Conservation (phyloP, 2,113 vertebrate genomes). For the Rhineura floridana region DNA sequence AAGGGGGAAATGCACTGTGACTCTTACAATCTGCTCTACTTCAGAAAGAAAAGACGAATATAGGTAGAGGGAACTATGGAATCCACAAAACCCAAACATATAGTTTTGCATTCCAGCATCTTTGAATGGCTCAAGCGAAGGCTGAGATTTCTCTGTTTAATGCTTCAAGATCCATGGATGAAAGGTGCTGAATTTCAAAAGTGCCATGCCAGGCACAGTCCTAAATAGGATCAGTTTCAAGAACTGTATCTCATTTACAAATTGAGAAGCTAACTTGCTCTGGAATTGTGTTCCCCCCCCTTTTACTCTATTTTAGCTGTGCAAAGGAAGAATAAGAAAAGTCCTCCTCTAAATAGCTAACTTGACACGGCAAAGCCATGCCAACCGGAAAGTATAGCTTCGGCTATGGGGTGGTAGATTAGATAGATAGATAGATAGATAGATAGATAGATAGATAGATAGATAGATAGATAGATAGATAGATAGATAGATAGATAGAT, state of each 20-base stretch:
- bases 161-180: conserved; percentile 31
- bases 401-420: too few relatives aligned
- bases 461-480: too few relatives aligned
- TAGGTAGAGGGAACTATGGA: background rate
- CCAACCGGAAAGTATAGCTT: background rate
- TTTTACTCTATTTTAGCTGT: background rate
- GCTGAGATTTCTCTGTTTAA: conserved; percentile 8
- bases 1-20: background rate
- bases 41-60: background rate
- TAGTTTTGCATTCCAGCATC: background rate
- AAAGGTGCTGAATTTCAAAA: conserved; percentile 37
- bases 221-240: conserved; percentile 37
- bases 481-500: too few relatives aligned
- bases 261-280: conserved; percentile 21
- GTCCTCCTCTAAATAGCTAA: background rate
- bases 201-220: background rate
- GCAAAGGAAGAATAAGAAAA: background rate
- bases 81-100: background rate
- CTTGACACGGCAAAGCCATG: background rate
- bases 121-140: background rate
- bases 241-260: conserved; percentile 33
- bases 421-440: too few relatives aligned
- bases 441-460: too few relatives aligned
- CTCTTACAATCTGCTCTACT: background rate
- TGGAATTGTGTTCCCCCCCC: background rate